phyloP scores from a whole-genome alignment of 2,797 vertebrate genomes.

The Columba guinea region DNA sequence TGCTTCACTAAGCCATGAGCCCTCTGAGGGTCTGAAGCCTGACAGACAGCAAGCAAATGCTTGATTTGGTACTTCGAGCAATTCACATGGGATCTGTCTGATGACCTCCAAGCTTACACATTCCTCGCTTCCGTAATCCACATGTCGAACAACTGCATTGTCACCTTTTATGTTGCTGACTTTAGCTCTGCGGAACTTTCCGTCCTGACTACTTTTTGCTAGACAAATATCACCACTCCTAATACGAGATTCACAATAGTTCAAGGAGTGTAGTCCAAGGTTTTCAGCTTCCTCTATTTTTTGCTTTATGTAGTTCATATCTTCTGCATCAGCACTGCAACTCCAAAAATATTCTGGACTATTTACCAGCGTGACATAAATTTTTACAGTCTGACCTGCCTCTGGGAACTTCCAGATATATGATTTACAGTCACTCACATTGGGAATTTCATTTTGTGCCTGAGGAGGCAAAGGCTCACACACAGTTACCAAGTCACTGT shows the following conservation, averaged over 20 bases:
- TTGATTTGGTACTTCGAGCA: constrained; percentile 80
- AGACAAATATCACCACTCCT: constrained; percentile 80
- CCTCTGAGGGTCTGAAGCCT: constrained; percentile 79
- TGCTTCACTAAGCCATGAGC: constrained; percentile 81
- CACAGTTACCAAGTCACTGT: not conserved
- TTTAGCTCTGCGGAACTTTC: constrained; percentile 86
- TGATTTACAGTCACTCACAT: not conserved
- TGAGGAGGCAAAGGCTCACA: not conserved
- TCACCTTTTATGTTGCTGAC: constrained; percentile 71
- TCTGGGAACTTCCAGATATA: constrained; percentile 69
- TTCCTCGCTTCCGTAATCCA: constrained; percentile 90
- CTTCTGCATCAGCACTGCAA: constrained; percentile 74
- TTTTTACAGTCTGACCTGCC: constrained; percentile 76
- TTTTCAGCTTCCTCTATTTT: constrained; percentile 74
- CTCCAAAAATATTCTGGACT: constrained; percentile 90
- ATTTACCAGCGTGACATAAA: constrained; percentile 77
- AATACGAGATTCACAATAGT: constrained; percentile 25
- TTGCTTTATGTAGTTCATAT: constrained; percentile 76
- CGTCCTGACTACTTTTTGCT: constrained; percentile 82
- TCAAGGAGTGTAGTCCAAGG: not conserved
- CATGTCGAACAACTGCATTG: constrained; percentile 76
- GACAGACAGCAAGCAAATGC: constrained; percentile 88
- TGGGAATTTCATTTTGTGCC: not conserved
- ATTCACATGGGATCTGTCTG: constrained; percentile 74
- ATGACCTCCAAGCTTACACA: constrained; percentile 73